Conservation (phyloP, 2,888 invertebrate species). For the Dorcus parallelipipedus region DNA sequence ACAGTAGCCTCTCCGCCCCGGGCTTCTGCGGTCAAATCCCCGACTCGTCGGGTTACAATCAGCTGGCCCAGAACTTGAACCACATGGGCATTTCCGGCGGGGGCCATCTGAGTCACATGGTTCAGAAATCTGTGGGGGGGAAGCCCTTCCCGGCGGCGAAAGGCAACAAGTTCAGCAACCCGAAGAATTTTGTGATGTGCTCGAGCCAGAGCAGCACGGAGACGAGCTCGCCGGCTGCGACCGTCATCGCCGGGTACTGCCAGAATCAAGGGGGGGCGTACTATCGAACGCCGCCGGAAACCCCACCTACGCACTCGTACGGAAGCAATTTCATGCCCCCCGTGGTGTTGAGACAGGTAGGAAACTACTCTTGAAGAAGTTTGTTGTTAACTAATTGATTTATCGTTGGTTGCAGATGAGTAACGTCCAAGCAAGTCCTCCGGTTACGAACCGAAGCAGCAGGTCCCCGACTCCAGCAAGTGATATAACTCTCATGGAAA, state of each 20-base stretch:
- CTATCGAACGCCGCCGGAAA: conserved; percentile 44
- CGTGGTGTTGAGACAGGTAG: conserved; percentile 42
- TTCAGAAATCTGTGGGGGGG: conserved; percentile 18
- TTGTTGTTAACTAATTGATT: not conserved
- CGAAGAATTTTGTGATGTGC: conserved; percentile 30
- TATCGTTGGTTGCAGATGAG: conserved; percentile 24
- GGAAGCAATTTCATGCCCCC: conserved; percentile 37
- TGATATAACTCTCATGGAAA: conserved; percentile 38
- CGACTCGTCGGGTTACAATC: conserved; percentile 9
- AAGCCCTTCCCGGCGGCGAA: conserved; percentile 27
- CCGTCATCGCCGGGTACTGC: conserved; percentile 43
- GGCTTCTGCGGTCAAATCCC: conserved; percentile 13
- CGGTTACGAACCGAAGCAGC: conserved; percentile 37
- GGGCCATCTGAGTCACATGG: conserved; percentile 2
- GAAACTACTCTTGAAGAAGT: conserved; percentile 12
- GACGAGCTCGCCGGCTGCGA: conserved; percentile 46
- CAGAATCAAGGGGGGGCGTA: conserved; percentile 29
- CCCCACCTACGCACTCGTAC: conserved; percentile 40
- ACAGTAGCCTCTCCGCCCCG: not conserved
- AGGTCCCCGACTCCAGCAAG: conserved; percentile 47
- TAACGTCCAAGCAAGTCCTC: conserved; percentile 30
- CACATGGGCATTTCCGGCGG: conserved; percentile 3
- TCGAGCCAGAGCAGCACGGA: conserved; percentile 46
- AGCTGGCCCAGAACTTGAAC: conserved; percentile 6
- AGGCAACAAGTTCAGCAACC: conserved; percentile 27